Percentiles rank a stretch among this genome's conserved stretches.
Evolutionary conservation across 2,797 vertebrate species (phyloP).

Genomic region (Alca torda): DNA sequence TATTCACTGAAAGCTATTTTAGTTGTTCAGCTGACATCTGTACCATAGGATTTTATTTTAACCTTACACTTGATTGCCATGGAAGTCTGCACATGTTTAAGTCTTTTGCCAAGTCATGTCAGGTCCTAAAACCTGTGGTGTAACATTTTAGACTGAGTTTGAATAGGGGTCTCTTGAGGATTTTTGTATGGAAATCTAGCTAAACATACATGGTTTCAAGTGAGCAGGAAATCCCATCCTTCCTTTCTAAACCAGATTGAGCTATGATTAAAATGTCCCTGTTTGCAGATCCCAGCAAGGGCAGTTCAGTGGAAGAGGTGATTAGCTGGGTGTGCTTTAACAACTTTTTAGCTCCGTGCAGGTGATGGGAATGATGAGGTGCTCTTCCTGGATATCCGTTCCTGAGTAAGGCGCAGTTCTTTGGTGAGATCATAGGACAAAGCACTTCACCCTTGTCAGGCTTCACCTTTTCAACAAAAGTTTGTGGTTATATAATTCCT

Average conservation of each 20-base stretch:
- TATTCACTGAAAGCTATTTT: background rate
- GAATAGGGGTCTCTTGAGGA: background rate
- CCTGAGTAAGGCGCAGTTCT: background rate
- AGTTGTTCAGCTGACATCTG: background rate
- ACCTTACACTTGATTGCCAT: background rate
- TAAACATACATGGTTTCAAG: background rate
- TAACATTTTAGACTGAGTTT: background rate
- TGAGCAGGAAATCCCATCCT: background rate
- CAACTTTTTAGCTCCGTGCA: background rate
- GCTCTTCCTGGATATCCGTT: background rate
- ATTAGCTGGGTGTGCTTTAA: background rate
- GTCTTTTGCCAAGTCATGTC: background rate
- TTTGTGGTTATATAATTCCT: background rate
- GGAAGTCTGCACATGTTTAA: background rate
- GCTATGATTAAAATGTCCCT: background rate
- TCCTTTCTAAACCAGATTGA: background rate
- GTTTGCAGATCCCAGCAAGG: background rate
- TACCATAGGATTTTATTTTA: background rate
- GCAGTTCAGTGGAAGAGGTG: background rate
- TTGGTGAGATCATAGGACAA: background rate
- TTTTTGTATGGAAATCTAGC: background rate
- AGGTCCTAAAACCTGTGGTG: background rate
- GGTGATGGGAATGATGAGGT: background rate
- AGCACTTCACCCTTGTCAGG: background rate
- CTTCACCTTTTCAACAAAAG: background rate